phyloP scores from a whole-genome alignment of 1,140 invertebrate genomes.

The Zaprionus africanus region DNA sequence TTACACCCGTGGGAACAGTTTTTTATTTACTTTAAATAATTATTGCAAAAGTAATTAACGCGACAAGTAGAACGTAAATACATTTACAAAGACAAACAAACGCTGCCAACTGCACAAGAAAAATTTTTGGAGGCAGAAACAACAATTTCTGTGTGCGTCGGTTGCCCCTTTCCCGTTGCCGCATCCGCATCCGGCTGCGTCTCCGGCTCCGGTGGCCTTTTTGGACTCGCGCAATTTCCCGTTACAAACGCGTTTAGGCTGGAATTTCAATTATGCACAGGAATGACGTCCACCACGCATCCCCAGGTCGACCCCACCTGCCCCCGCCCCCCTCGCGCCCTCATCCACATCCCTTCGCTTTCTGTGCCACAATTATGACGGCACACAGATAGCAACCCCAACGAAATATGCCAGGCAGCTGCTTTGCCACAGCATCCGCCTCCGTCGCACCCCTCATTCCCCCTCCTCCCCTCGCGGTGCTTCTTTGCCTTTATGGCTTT shows the following conservation, averaged over 20 bases:
- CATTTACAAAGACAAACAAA: constrained; percentile 31
- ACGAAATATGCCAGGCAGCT: constrained; percentile 62
- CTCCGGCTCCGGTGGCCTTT: constrained; percentile 59
- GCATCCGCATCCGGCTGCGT: constrained; percentile 57
- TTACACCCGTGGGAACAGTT: constrained; percentile 45
- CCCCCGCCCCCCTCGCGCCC: neutral
- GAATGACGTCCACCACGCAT: constrained; percentile 46
- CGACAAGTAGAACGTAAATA: constrained; percentile 20
- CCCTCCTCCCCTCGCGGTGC: neutral
- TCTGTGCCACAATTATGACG: constrained; percentile 66
- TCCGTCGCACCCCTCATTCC: constrained; percentile 1
- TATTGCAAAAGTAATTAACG: constrained; percentile 37
- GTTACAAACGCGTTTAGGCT: constrained; percentile 80
- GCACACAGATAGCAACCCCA: constrained; percentile 54
- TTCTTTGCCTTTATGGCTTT: constrained; percentile 37
- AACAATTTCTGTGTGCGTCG: neutral
- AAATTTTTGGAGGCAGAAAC: neutral
- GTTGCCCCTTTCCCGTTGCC: constrained; percentile 11
- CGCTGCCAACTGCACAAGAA: constrained; percentile 6
- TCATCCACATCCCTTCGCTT: neutral
- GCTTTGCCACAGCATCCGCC: constrained; percentile 13
- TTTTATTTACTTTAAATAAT: constrained; percentile 32
- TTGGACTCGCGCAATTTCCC: constrained; percentile 77
- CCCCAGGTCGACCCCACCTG: constrained; percentile 1
- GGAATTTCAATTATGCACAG: constrained; percentile 82